Conservation (phyloP, 2,888 invertebrate species). For the Drosophila glabriapex region DNA sequence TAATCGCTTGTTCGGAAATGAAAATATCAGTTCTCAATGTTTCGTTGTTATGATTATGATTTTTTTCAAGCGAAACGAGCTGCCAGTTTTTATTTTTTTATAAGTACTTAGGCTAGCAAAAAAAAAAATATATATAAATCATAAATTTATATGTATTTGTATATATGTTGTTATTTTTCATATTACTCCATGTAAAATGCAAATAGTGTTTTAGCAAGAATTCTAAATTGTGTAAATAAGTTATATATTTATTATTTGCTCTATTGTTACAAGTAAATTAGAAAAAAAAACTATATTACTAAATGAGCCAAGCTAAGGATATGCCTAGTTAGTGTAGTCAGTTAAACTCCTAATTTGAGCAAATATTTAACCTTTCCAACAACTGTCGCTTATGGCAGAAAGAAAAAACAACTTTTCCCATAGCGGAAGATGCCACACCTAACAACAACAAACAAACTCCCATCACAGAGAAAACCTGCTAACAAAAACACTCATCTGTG, state of each 20-base stretch:
- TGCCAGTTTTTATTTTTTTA: not conserved
- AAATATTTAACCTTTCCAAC: conserved; percentile 55
- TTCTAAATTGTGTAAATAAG: conserved; percentile 29
- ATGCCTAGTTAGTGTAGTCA: conserved; percentile 22
- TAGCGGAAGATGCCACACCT: conserved; percentile 23
- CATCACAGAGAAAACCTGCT: conserved; percentile 16
- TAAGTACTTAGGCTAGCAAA: not conserved
- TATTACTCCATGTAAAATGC: conserved; percentile 12
- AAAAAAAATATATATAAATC: not conserved
- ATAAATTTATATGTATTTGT: not conserved
- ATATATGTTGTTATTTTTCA: not conserved
- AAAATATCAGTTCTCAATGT: conserved; percentile 35
- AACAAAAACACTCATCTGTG: conserved; percentile 25
- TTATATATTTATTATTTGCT: conserved; percentile 41
- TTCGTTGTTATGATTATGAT: conserved; percentile 3
- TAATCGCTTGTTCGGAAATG: conserved; percentile 45
- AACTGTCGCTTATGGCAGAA: conserved; percentile 3
- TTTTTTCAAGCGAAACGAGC: conserved; percentile 25
- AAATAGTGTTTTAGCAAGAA: conserved; percentile 42
- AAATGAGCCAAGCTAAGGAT: not conserved
- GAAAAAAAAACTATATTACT: not conserved
- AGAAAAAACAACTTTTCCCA: conserved; percentile 54
- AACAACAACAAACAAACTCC: conserved; percentile 8
- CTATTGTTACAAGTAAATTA: conserved; percentile 40
- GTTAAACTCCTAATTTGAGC: conserved; percentile 24